phyloP scores from a whole-genome alignment of 1,140 invertebrate species.

The Eurosta solidaginis region DNA sequence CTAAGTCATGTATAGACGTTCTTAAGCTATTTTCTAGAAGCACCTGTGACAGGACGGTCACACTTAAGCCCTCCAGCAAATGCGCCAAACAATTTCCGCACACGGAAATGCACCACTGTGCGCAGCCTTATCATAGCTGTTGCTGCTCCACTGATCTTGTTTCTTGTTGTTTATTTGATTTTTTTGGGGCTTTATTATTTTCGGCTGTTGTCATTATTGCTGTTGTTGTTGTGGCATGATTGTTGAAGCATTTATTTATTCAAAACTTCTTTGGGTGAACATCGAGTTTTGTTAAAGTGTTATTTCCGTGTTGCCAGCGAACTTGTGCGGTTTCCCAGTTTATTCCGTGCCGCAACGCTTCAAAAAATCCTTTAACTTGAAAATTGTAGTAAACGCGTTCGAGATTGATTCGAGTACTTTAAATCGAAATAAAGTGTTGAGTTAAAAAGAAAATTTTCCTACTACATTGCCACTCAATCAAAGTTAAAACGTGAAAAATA shows the following conservation, averaged over 20 bases:
- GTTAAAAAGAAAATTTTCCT: too few relatives aligned
- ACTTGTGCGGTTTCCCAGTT: slow-evolving; percentile 2
- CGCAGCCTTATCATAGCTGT: slow-evolving; percentile 9
- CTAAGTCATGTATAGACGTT: too few relatives aligned
- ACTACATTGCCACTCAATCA: too few relatives aligned
- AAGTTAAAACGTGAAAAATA: too few relatives aligned
- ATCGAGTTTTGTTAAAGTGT: not conserved
- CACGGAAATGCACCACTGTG: too few relatives aligned
- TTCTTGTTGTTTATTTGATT: not conserved
- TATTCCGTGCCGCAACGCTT: not conserved
- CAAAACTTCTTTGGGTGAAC: slow-evolving; percentile 13
- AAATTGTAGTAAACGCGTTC: not conserved
- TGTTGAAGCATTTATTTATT: slow-evolving; percentile 23
- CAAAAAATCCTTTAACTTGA: not conserved
- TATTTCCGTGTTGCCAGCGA: slow-evolving; percentile 16
- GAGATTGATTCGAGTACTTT: not conserved
- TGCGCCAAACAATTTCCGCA: too few relatives aligned
- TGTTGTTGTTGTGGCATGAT: not conserved
- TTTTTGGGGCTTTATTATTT: not conserved
- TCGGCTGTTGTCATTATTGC: not conserved
- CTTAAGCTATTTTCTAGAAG: too few relatives aligned
- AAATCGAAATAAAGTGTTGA: not conserved
- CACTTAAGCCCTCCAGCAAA: too few relatives aligned
- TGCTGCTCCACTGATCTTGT: slow-evolving; percentile 23
- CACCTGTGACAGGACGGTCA: too few relatives aligned